Conservation (phyloP, 1,140 invertebrate genomes). For the Drosophila oshimai region DNA sequence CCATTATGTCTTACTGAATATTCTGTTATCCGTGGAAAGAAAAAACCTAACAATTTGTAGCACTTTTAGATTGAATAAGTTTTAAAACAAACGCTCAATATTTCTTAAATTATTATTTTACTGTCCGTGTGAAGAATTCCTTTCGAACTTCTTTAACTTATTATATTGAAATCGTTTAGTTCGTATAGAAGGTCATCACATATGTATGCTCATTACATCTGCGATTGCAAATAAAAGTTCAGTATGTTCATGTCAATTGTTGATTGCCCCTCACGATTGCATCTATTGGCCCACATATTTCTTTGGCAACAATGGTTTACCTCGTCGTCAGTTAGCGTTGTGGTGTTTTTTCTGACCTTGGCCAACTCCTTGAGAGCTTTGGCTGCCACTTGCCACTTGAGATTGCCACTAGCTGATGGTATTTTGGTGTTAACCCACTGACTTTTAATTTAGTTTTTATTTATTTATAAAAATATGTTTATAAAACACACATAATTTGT, state of each 20-base stretch:
- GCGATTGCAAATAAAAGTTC: neutral
- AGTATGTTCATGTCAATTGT: constrained; percentile 20
- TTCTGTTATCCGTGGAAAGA: neutral
- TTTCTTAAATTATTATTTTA: no score
- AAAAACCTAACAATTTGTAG: neutral
- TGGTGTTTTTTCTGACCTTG: constrained; percentile 10
- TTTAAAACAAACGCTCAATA: no score
- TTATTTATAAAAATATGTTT: neutral
- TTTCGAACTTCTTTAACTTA: no score
- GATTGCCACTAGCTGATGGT: neutral
- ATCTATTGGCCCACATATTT: constrained; percentile 12
- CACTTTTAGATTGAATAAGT: no score
- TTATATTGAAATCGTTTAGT: neutral
- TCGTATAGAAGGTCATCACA: neutral
- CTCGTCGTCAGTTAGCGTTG: neutral
- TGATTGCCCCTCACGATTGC: constrained; percentile 7
- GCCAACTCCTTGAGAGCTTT: constrained; percentile 26
- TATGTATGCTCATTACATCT: neutral
- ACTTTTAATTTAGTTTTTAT: neutral
- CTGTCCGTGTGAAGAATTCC: no score
- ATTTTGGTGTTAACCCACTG: neutral
- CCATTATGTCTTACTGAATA: neutral
- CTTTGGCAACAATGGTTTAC: constrained; percentile 6
- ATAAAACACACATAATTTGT: no score
- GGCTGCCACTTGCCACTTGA: constrained; percentile 16